These are phyloP conservation scores for Dioctria rufipes DNA, from an alignment of 2,888 invertebrate genomes.

Conservation along the genomic window DNA sequence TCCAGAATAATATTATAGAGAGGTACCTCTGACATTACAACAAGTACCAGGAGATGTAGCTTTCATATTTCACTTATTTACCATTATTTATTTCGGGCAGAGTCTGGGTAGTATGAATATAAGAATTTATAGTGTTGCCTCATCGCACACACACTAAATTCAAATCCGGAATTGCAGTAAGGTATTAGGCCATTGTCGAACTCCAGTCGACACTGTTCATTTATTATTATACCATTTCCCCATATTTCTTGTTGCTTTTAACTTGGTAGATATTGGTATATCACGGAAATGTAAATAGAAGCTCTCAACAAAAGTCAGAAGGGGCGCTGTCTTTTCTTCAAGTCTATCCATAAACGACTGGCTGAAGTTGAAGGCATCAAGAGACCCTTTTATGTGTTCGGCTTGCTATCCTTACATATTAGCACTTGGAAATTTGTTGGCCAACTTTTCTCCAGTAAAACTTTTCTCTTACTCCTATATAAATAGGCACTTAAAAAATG, in stretches of 20 bases:
- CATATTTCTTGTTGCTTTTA: too few species aligned
- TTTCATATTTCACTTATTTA: conserved; percentile 4
- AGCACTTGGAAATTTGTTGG: conserved; percentile 7
- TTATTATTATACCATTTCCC: too few species aligned
- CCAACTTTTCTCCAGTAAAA: neutral
- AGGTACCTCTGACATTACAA: neutral
- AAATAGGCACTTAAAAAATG: conserved; percentile 9
- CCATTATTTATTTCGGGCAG: neutral
- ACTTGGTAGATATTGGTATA: too few species aligned
- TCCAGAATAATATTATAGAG: neutral
- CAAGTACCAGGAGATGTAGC: neutral
- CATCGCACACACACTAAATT: neutral
- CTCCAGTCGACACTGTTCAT: too few species aligned
- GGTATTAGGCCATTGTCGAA: too few species aligned
- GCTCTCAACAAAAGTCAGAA: neutral
- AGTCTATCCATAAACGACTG: neutral
- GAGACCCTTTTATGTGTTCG: neutral
- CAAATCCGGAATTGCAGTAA: neutral
- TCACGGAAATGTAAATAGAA: neutral
- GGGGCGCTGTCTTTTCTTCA: neutral
- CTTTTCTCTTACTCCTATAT: neutral
- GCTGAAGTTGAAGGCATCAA: neutral
- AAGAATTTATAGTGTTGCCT: too few species aligned
- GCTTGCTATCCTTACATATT: neutral
- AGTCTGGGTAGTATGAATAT: too few species aligned